A percentile compares a stretch with the other conserved stretches of the same genome.
Evolutionary conservation across 2,113 vertebrate species (phyloP).

Genomic region (Clarias gariepinus): DNA sequence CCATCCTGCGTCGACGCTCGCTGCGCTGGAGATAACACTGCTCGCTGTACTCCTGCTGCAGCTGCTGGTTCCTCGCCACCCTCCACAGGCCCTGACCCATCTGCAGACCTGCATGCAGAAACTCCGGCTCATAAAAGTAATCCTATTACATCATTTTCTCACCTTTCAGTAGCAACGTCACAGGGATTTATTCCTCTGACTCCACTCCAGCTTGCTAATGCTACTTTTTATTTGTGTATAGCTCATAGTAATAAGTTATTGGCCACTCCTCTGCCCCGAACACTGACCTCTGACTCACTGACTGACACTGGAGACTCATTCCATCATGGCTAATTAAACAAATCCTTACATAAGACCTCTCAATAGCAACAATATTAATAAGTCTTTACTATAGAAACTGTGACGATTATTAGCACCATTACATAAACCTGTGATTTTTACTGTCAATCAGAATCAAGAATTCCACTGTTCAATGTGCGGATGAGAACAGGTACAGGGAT

Average conservation of each 20-base stretch:
- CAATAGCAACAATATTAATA: neutral
- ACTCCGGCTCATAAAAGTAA: neutral
- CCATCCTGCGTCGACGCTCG: conserved; percentile 76
- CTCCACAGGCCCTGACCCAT: conserved; percentile 99
- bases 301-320: neutral
- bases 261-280: neutral
- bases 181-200: neutral
- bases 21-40: conserved; percentile 73
- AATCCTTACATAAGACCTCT: neutral
- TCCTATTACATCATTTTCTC: neutral
- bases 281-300: neutral
- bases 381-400: neutral
- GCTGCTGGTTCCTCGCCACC: conserved; percentile 92
- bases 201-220: no score
- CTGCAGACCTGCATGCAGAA: conserved; percentile 72
- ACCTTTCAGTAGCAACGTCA: neutral
- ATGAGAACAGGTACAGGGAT: neutral
- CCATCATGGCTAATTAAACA: neutral
- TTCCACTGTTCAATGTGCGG: neutral
- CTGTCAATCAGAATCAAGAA: neutral
- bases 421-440: neutral
- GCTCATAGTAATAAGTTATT: neutral
- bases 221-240: neutral
- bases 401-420: neutral
- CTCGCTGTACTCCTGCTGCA: conserved; percentile 85